Conservation (phyloP, 1,140 invertebrate genomes). For the Adelges cooleyi region DNA sequence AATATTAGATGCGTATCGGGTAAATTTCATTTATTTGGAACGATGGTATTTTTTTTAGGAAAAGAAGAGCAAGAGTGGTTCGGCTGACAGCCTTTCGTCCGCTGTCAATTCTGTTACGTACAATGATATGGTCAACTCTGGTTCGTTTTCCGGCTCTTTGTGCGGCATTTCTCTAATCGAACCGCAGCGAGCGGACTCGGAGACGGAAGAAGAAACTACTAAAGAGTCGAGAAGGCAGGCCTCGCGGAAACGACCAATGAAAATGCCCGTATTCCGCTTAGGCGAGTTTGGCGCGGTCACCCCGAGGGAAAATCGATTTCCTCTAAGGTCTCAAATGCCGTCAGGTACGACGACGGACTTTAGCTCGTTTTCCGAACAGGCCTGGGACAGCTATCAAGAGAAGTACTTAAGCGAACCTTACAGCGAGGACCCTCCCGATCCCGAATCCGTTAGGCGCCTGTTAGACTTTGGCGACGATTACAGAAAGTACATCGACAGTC, state of each 20-base stretch:
- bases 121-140: constrained; percentile 34
- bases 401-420: constrained; percentile 85
- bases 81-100: constrained; percentile 39
- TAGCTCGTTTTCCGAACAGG: constrained; percentile 77
- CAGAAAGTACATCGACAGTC: constrained; percentile 71
- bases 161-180: constrained; percentile 33
- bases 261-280: constrained; percentile 42
- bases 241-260: constrained; percentile 33
- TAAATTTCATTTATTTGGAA: background rate
- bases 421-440: constrained; percentile 72
- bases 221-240: constrained; percentile 26
- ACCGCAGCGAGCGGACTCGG: constrained; percentile 36
- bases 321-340: background rate
- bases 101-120: background rate
- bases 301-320: constrained; percentile 41
- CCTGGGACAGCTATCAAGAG: constrained; percentile 58
- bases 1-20: background rate
- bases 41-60: constrained; percentile 36
- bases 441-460: constrained; percentile 65
- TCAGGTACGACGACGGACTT: constrained; percentile 39
- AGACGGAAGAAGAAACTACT: constrained; percentile 40
- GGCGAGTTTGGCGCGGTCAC: constrained; percentile 39
- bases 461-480: constrained; percentile 86
- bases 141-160: constrained; percentile 49
- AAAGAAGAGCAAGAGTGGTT: constrained; percentile 49